Percentiles rank a stretch among this genome's conserved stretches.
These are phyloP conservation scores for Agrypnia vestita DNA, from an alignment of 1,140 invertebrate genomes.

Conservation along the genomic window DNA sequence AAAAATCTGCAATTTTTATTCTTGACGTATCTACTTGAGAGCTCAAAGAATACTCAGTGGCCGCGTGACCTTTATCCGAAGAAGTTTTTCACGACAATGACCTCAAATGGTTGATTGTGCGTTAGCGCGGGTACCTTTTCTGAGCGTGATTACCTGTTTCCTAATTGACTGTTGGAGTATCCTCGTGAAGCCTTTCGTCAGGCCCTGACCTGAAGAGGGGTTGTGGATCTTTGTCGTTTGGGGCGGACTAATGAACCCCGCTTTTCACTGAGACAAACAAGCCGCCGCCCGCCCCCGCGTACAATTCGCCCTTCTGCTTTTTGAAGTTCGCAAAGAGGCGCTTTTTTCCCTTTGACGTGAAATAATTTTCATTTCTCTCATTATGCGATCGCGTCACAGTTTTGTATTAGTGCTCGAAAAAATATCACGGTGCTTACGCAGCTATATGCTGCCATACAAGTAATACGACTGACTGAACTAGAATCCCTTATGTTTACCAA, in stretches of 20 bases:
- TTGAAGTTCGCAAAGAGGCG: slow-evolving; percentile 29
- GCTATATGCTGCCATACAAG: slow-evolving; percentile 12
- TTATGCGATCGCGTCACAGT: slow-evolving; percentile 38
- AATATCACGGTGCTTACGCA: slow-evolving; percentile 6
- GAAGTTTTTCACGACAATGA: background rate
- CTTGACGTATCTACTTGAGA: no score
- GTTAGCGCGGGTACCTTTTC: background rate
- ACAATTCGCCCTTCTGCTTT: slow-evolving; percentile 34
- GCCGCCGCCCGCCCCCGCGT: slow-evolving; percentile 21
- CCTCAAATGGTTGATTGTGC: slow-evolving; percentile 19
- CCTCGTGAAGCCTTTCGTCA: slow-evolving; percentile 29
- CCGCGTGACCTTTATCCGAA: no score
- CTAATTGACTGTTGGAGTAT: slow-evolving; percentile 36
- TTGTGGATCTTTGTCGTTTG: slow-evolving; percentile 44
- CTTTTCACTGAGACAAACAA: slow-evolving; percentile 38
- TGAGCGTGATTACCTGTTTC: slow-evolving; percentile 29
- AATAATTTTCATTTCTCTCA: slow-evolving; percentile 46
- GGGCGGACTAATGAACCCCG: slow-evolving; percentile 38
- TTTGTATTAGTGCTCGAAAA: slow-evolving; percentile 36
- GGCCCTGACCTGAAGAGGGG: slow-evolving; percentile 32
- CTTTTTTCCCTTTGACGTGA: slow-evolving; percentile 41
- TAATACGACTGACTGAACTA: background rate
- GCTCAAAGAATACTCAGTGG: no score
- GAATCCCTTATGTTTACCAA: no score
- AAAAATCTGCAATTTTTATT: no score